phyloP scores from a whole-genome alignment of 2,113 vertebrate genomes.

The Castor canadensis region DNA sequence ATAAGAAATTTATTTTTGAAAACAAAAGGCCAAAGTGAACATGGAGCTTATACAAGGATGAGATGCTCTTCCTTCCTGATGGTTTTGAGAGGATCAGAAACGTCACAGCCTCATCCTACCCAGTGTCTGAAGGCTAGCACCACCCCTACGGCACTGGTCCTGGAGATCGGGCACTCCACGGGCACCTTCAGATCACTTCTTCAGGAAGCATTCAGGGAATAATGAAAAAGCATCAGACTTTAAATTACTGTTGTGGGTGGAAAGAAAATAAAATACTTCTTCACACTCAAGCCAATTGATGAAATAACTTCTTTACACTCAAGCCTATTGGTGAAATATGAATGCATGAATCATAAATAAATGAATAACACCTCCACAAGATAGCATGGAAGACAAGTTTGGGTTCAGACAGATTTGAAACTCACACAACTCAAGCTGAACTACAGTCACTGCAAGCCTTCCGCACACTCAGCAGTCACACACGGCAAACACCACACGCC shows the following conservation, averaged over 20 bases:
- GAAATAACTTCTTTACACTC: background rate
- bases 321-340: background rate
- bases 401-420: no score
- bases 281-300: no score
- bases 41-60: background rate
- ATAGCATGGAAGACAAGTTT: background rate
- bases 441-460: fast-evolving
- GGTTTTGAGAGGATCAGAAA: no score
- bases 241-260: background rate
- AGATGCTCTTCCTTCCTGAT: no score
- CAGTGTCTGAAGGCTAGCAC: background rate
- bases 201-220: background rate
- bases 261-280: background rate
- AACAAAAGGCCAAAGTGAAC: background rate
- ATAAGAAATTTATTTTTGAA: background rate
- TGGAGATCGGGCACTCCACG: fast-evolving
- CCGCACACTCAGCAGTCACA: fast-evolving
- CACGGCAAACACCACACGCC: fast-evolving
- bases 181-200: background rate
- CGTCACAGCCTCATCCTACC: no score
- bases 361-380: background rate
- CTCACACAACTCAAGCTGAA: background rate
- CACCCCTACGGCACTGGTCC: no score
- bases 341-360: background rate
- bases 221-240: no score